Evolutionary conservation across 2,888 invertebrate genomes (phyloP).

Genomic region (Andrena minutula): DNA sequence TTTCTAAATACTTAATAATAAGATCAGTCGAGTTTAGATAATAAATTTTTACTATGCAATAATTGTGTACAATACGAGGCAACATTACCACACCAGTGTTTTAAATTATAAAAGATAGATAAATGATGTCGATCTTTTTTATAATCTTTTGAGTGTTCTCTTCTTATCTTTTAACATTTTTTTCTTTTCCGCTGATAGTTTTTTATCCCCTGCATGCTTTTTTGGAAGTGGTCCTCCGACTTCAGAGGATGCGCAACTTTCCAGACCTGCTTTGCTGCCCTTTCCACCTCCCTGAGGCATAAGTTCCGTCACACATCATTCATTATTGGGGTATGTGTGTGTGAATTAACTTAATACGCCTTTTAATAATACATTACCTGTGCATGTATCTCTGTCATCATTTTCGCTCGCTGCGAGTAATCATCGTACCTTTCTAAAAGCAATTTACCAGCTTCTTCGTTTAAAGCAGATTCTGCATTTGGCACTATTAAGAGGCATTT

Average conservation of each 20-base stretch:
- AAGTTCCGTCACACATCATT: slow-evolving; percentile 3
- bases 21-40: slow-evolving; percentile 78
- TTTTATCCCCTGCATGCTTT: slow-evolving; percentile 94
- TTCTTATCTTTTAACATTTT: slow-evolving; percentile 93
- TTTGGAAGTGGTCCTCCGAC: slow-evolving; percentile 92
- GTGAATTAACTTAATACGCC: not conserved
- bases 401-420: slow-evolving; percentile 94
- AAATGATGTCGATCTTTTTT: slow-evolving; percentile 84
- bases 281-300: slow-evolving; percentile 79
- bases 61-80: slow-evolving; percentile 79
- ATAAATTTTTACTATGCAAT: slow-evolving; percentile 79
- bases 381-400: slow-evolving; percentile 97
- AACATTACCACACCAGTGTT: slow-evolving; percentile 79
- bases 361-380: slow-evolving; percentile 85
- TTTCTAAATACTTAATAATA: slow-evolving; percentile 75
- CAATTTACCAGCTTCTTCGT: slow-evolving; percentile 98
- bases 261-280: slow-evolving; percentile 84
- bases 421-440: slow-evolving; percentile 96
- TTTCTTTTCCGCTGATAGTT: slow-evolving; percentile 90
- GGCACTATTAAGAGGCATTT: slow-evolving; percentile 98
- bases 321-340: slow-evolving; percentile 1
- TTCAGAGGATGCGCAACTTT: slow-evolving; percentile 82
- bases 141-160: slow-evolving; percentile 94
- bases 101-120: slow-evolving; percentile 76
- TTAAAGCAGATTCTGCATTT: slow-evolving; percentile 98